phyloP scores from a whole-genome alignment of 2,888 invertebrate species.

The Archips crataeganus region DNA sequence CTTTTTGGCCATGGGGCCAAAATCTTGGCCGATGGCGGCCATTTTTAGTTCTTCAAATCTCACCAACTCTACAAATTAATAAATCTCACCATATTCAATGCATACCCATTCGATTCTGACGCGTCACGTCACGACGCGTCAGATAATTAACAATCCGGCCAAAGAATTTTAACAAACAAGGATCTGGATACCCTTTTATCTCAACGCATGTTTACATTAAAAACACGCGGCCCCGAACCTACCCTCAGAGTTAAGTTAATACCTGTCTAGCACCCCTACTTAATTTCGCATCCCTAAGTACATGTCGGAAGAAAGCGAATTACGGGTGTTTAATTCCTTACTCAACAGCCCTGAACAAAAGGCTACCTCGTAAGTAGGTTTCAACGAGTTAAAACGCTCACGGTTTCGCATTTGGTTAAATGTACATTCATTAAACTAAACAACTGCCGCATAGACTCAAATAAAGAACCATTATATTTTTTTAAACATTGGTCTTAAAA shows the following conservation, averaged over 20 bases:
- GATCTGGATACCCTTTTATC: not conserved
- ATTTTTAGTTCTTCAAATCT: too few species aligned
- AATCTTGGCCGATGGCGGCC: too few species aligned
- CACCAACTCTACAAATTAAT: too few species aligned
- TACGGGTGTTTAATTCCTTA: constrained; percentile 43
- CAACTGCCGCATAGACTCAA: not conserved
- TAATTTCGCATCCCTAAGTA: constrained; percentile 44
- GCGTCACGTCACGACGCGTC: too few species aligned
- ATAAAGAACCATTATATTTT: not conserved
- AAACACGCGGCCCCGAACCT: constrained; percentile 5
- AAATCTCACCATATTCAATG: too few species aligned
- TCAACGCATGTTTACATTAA: constrained; percentile 1
- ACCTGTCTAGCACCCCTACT: constrained; percentile 40
- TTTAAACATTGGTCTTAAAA: not conserved
- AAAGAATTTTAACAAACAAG: not conserved
- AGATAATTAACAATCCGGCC: too few species aligned
- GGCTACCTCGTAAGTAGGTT: constrained; percentile 21
- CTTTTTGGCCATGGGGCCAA: too few species aligned
- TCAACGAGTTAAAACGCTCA: constrained; percentile 11
- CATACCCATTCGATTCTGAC: too few species aligned
- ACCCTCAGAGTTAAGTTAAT: constrained; percentile 14
- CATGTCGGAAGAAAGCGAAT: constrained; percentile 41
- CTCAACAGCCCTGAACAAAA: constrained; percentile 28
- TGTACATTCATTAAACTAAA: not conserved
- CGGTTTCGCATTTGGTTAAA: constrained; percentile 19